Evolutionary conservation across 2,113 vertebrate species (phyloP), one percentile per base, ranked within the genome.

Genomic region (Heterotilapia buettikoferi): DNA sequence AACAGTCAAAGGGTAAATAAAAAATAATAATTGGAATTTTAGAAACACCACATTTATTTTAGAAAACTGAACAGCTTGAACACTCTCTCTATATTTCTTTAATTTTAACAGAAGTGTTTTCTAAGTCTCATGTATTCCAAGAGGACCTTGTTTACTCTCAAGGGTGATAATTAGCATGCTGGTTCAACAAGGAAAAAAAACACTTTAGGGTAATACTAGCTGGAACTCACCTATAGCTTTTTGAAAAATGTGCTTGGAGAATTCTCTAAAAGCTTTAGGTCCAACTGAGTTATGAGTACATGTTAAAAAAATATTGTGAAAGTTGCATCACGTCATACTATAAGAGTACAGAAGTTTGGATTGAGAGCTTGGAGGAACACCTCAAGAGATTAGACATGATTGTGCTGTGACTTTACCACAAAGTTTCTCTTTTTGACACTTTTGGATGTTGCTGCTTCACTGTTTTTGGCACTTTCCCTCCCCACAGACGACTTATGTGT

Each of bases 381-480:
- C 26, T 81, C 26, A 18, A 82, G 54, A 76, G 29, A 50, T 45
- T 5, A 63, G 19, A 76, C 13, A 21, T 38, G 45, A 16, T 21
- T 38, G 45, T 43, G 31, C 33, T 2, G 4, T 78, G 33, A 59
- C 33, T 81, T 81, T 43, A 2, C 38, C 68, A 7, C 47, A 40
- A 66, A 80, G 21, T 85, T 61, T 31, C 26, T 53, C 36, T 50
- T 61, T 52, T 52, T 93, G 86, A 92, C 89, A 85, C 29, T 86
- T 68, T 59, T 36, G 79, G 81, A 86, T 87, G 82, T 78, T 63
- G 57, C 85, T 10, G 68, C 73, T 68, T 63, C 36, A 33, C 79
- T 61, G 56, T 85, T 89, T 86, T 31, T 57, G 21, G 40, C 38
- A 56, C 61, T 79, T 82, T 83, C 53, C 43, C n/a, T 88, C 84